Evolutionary conservation across 1,140 invertebrate genomes (phyloP).

Genomic region (Zaprionus vittiger): DNA sequence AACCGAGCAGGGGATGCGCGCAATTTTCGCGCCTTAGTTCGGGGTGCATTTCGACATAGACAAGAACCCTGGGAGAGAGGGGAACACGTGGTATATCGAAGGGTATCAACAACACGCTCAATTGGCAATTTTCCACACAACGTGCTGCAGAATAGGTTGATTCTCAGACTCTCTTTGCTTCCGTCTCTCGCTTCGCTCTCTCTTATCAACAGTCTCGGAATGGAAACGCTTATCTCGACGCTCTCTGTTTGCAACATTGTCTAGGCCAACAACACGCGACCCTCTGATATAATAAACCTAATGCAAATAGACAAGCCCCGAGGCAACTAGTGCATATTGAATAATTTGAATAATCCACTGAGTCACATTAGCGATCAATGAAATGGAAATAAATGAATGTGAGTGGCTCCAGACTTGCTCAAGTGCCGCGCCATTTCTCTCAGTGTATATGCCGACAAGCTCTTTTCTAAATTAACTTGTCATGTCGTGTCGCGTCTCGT

Average conservation of each 20-base stretch:
- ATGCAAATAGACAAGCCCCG: constrained; percentile 23
- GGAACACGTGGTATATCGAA: neutral
- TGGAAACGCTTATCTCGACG: neutral
- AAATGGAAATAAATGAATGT: neutral
- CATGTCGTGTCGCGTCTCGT: constrained; percentile 7
- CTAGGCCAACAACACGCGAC: constrained; percentile 23
- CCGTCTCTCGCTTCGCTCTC: constrained; percentile 1
- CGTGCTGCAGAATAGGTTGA: neutral
- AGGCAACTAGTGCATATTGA: neutral
- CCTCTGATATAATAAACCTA: constrained; percentile 5
- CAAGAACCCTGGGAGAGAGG: neutral
- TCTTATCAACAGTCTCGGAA: neutral
- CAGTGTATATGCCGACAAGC: constrained; percentile 5
- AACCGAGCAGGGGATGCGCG: neutral
- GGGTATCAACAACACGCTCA: neutral
- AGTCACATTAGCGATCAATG: neutral
- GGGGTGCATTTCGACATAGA: neutral
- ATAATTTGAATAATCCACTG: constrained; percentile 1
- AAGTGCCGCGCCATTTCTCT: neutral
- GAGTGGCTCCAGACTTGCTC: neutral
- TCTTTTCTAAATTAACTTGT: neutral
- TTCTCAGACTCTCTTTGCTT: neutral
- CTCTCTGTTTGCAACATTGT: constrained; percentile 25
- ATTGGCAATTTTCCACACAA: constrained; percentile 40
- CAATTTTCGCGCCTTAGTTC: neutral